phyloP scores from a whole-genome alignment of 35 echinoderm and acorn worm species.

The Chiridota heheva region DNA sequence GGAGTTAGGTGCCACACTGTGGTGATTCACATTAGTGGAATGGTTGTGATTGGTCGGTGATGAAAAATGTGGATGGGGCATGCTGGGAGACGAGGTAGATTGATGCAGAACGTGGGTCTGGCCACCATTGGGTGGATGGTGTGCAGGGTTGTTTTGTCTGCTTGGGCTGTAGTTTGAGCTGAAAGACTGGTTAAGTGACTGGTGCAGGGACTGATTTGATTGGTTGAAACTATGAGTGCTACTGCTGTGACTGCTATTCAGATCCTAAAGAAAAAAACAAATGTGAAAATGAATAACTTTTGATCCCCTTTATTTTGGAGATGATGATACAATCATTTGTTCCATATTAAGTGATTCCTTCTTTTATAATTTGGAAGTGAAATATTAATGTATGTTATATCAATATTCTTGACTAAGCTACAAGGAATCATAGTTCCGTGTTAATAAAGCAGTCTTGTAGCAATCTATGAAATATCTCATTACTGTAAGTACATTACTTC shows the following conservation, averaged over 20 bases:
- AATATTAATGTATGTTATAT: no score
- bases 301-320: no score
- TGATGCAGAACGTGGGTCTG: conserved; percentile 11
- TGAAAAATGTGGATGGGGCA: conserved; percentile 20
- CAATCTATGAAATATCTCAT: no score
- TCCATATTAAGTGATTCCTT: no score
- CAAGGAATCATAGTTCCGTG: no score
- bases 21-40: conserved; percentile 5
- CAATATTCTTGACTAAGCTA: no score
- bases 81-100: conserved; percentile 39
- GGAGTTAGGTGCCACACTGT: no score
- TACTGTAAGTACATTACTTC: no score
- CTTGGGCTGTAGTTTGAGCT: conserved; percentile 21
- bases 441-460: no score
- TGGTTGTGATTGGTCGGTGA: conserved; percentile 31
- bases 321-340: no score
- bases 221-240: conserved; percentile 37
- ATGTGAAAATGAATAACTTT: background rate
- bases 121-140: conserved; percentile 3
- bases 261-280: conserved; percentile 33
- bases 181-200: conserved; percentile 48
- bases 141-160: conserved; percentile 8
- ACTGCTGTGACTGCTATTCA: conserved; percentile 74
- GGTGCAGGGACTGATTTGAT: conserved; percentile 39
- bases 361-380: no score